Conservation (phyloP, 2,113 vertebrate genomes). For the Copsychus sechellarum region DNA sequence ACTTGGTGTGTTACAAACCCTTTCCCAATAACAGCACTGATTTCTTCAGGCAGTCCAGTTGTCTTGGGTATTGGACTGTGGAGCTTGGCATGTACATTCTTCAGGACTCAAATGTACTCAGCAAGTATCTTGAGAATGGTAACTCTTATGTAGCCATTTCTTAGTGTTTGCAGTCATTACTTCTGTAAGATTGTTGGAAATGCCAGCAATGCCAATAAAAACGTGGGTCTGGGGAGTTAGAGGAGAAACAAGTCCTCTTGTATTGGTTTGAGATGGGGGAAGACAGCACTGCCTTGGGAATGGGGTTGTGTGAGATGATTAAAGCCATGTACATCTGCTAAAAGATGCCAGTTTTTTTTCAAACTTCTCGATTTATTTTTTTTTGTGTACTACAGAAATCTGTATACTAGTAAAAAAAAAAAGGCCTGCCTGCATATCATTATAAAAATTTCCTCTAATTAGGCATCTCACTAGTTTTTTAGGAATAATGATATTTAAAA, state of each 20-base stretch:
- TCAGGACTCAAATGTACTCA: background rate
- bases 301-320: background rate
- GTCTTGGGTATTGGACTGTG: background rate
- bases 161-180: background rate
- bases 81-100: accelerated
- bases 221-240: accelerated
- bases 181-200: background rate
- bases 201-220: background rate
- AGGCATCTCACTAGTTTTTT: background rate
- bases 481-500: background rate
- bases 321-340: background rate
- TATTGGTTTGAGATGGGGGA: background rate
- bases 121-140: background rate
- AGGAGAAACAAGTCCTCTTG: background rate
- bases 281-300: background rate
- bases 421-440: background rate
- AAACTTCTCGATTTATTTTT: background rate
- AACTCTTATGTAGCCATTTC: background rate
- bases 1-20: background rate
- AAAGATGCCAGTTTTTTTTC: background rate
- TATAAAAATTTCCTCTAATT: background rate
- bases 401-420: background rate
- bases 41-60: background rate
- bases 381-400: background rate
- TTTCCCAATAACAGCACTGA: background rate